Evolutionary conservation across 2,888 invertebrate genomes (phyloP).

Genomic region (Eumacrocentrus americanus): DNA sequence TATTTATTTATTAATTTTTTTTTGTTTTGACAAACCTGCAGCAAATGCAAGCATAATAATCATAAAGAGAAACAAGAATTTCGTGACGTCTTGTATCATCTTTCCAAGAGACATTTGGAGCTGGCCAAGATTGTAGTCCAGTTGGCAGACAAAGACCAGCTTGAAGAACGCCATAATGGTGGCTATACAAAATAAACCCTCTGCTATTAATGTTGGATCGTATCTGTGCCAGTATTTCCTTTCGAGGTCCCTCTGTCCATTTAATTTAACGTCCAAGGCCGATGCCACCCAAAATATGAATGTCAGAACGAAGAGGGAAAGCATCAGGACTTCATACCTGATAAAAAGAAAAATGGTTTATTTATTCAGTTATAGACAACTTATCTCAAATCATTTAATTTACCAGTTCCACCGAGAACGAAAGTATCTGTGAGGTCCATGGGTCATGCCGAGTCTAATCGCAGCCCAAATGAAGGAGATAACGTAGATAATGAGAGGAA

Average conservation of each 20-base stretch:
- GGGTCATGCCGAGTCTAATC: conserved; percentile 65
- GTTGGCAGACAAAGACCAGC: conserved; percentile 69
- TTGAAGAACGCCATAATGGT: conserved; percentile 72
- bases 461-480: conserved; percentile 66
- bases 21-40: conserved; percentile 61
- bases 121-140: conserved; percentile 71
- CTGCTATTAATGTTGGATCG: conserved; percentile 71
- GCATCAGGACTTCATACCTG: conserved; percentile 67
- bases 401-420: conserved; percentile 68
- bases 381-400: conserved; percentile 17
- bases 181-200: conserved; percentile 71
- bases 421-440: conserved; percentile 67
- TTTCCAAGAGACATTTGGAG: conserved; percentile 72
- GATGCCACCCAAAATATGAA: conserved; percentile 71
- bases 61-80: conserved; percentile 68
- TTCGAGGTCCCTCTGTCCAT: conserved; percentile 64
- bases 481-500: conserved; percentile 63
- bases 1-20: too few relatives aligned
- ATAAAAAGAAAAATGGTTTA: conserved; percentile 7
- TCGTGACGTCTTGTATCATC: conserved; percentile 71
- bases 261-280: conserved; percentile 62
- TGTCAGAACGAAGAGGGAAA: conserved; percentile 67
- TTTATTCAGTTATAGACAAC: background rate
- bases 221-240: conserved; percentile 71
- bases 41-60: conserved; percentile 64